Evolutionary conservation across 1,140 invertebrate genomes (phyloP), one percentile per base, ranked within the genome.

Genomic region (Spodoptera litura): DNA sequence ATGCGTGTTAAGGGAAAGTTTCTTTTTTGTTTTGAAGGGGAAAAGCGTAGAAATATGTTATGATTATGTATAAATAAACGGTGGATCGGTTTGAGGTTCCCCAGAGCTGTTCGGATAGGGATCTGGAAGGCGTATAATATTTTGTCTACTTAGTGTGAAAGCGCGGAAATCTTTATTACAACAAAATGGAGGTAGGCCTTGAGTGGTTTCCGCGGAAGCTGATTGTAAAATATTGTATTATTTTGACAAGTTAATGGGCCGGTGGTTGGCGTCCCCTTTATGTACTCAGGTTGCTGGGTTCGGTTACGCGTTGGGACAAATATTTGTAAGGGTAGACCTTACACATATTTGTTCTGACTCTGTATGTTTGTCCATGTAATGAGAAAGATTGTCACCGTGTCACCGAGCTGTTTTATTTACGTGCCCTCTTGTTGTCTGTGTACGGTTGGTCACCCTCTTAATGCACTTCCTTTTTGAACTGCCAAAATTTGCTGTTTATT

Each of bases 51-150:
- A 74, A 74, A 74, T 74, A 66, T 77, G 35, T 56, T 66, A 77
- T 77, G 61, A 77, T 77, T 77, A 77, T 66, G 74, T 77, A 68
- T 68, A 56, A 74, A 74, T 74, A 74, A 74, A 4, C 49, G 64
- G 53, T 27, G 68, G 71, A 61, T 74, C 71, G 55, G 71, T 74
- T 74, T 59, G 71, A 74, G 56, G 56, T 25, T 74, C 71, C 71
- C 71, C 25, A 61, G 71, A 73, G n/a, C 44, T 49, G 27, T n/a
- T 38, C 12, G 31, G 31, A 58, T 56, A 72, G 31, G 53, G 31
- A 72, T 72, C 53, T 72, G 10, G 38, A 44, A 31, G 71, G 15
- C 71, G 71, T 51, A 74, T 44, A 44, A 44, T 74, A 61, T 74
- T 74, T 27, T 27, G 11, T 35, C 55, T 61, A 74, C 51, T 49